phyloP scores from a whole-genome alignment of 2,888 invertebrate species.

The Yponomeuta plumbellus region DNA sequence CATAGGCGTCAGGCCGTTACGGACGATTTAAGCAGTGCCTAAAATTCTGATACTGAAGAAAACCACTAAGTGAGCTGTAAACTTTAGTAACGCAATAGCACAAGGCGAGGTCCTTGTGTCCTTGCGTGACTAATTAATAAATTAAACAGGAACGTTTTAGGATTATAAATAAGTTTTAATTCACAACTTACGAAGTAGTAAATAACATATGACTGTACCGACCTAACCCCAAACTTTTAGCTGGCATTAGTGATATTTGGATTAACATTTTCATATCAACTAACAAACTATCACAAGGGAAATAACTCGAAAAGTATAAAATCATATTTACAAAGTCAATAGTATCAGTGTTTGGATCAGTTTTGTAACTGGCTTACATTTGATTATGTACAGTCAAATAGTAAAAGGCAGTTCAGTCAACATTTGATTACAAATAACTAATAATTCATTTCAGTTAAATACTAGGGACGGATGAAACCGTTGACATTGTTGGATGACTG shows the following conservation, averaged over 20 bases:
- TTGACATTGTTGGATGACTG: neutral
- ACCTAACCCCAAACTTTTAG: conserved; percentile 71
- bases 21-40: too few relatives aligned
- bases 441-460: conserved; percentile 30
- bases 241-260: conserved; percentile 72
- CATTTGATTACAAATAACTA: conserved; percentile 1
- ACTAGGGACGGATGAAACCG: conserved; percentile 64
- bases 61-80: neutral
- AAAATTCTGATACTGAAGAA: too few relatives aligned
- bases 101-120: neutral
- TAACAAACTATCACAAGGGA: conserved; percentile 64
- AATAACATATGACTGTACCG: conserved; percentile 72
- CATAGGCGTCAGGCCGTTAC: too few relatives aligned
- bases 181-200: conserved; percentile 69
- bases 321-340: conserved; percentile 50
- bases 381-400: conserved; percentile 8
- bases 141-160: conserved; percentile 23
- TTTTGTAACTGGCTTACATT: conserved; percentile 1
- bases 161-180: conserved; percentile 73
- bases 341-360: neutral
- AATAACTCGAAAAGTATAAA: conserved; percentile 34
- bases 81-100: neutral
- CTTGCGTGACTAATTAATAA: neutral
- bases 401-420: conserved; percentile 1
- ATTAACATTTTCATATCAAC: conserved; percentile 53